Conservation (phyloP, 1,140 invertebrate species). For the Latrodectus geometricus region DNA sequence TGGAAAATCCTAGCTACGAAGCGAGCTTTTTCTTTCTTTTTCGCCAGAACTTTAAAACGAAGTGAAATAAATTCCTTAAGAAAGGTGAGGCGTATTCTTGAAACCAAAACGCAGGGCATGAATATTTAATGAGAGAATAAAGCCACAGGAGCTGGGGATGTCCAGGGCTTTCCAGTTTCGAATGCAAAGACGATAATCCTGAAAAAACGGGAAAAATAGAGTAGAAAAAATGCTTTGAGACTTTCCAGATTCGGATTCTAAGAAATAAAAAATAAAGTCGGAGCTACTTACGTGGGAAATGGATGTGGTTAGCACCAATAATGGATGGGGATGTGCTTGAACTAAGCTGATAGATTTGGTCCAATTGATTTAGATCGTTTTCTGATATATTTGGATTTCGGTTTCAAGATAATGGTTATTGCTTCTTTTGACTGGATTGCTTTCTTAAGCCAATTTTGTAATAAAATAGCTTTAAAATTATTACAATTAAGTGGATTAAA, state of each 20-base stretch:
- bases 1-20: no score
- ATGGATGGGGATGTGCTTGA: neutral
- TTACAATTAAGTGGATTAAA: no score
- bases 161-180: slow-evolving; percentile 1
- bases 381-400: neutral
- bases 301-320: neutral
- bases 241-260: slow-evolving; percentile 6
- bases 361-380: neutral
- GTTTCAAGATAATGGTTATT: neutral
- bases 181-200: slow-evolving; percentile 49
- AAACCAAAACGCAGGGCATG: slow-evolving; percentile 29
- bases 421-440: neutral
- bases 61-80: slow-evolving; percentile 47
- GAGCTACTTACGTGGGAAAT: slow-evolving; percentile 8
- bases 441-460: neutral
- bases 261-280: slow-evolving; percentile 7
- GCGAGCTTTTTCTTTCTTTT: neutral
- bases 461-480: no score
- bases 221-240: neutral
- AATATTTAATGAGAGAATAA: slow-evolving; percentile 48
- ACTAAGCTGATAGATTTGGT: neutral
- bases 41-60: slow-evolving; percentile 34
- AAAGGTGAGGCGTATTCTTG: neutral
- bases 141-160: slow-evolving; percentile 1
- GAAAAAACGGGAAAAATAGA: neutral